Evolutionary conservation across 2,888 invertebrate genomes (phyloP).

Genomic region (Baccha elongata): DNA sequence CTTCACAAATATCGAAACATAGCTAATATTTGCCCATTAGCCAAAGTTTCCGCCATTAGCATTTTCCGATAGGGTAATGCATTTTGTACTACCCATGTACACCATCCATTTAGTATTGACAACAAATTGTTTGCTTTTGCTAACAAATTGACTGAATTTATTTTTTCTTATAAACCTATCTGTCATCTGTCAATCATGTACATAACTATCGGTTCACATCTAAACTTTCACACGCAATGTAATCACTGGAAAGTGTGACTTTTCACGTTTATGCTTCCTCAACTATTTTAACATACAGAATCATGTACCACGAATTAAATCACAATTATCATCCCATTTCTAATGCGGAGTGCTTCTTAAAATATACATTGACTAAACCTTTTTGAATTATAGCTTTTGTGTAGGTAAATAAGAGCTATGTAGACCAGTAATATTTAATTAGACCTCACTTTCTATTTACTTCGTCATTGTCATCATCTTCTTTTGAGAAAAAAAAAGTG

Average conservation of each 20-base stretch:
- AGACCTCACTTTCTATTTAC: slow-evolving; percentile 33
- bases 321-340: slow-evolving; percentile 28
- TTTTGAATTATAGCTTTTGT: slow-evolving; percentile 1
- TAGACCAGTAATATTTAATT: slow-evolving; percentile 18
- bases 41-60: no score
- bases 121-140: no score
- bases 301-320: slow-evolving; percentile 19
- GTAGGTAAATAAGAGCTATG: slow-evolving; percentile 6
- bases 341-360: slow-evolving; percentile 8
- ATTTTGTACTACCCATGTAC: no score
- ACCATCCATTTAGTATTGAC: no score
- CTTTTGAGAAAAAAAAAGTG: slow-evolving; percentile 21
- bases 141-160: no score
- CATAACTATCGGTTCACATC: slow-evolving; percentile 7
- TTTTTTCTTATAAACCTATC: no score
- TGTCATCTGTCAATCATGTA: background rate
- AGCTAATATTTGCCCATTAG: no score
- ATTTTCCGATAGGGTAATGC: no score
- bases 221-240: slow-evolving; percentile 11
- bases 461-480: slow-evolving; percentile 5
- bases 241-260: slow-evolving; percentile 14
- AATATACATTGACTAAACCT: slow-evolving; percentile 9
- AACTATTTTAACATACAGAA: background rate
- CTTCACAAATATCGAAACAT: no score
- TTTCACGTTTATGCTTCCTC: background rate